Evolutionary conservation across 2,888 invertebrate genomes (phyloP).

Genomic region (Schizotus pectinicornis): DNA sequence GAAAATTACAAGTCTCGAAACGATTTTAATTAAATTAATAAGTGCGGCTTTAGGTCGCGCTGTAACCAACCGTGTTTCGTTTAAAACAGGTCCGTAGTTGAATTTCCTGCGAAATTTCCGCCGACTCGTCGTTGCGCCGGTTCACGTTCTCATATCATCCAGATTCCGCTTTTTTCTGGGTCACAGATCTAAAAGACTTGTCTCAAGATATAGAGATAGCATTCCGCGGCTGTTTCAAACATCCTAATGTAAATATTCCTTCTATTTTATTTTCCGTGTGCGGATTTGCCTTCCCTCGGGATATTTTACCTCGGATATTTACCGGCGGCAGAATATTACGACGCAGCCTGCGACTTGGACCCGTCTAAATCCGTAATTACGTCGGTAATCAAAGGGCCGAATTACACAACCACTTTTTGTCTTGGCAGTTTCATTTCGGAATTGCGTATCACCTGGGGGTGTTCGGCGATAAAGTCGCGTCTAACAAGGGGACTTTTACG

Average conservation of each 20-base stretch:
- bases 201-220: slow-evolving; percentile 40
- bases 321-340: slow-evolving; percentile 17
- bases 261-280: slow-evolving; percentile 38
- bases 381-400: slow-evolving; percentile 8
- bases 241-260: slow-evolving; percentile 44
- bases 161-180: slow-evolving; percentile 38
- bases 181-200: slow-evolving; percentile 44
- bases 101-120: slow-evolving; percentile 26
- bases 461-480: too few species aligned
- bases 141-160: slow-evolving; percentile 35
- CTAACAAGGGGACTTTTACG: too few species aligned
- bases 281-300: slow-evolving; percentile 28
- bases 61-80: slow-evolving; percentile 13
- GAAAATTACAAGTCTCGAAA: slow-evolving; percentile 16
- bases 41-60: slow-evolving; percentile 14
- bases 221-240: slow-evolving; percentile 40
- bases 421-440: too few species aligned
- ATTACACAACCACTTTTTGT: too few species aligned
- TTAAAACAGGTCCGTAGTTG: slow-evolving; percentile 15
- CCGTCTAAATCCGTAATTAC: slow-evolving; percentile 5
- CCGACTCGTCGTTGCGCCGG: slow-evolving; percentile 22
- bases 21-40: slow-evolving; percentile 25
- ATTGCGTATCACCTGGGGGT: too few species aligned
- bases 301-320: slow-evolving; percentile 30
- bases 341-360: neutral